phyloP scores from a whole-genome alignment of 2,797 vertebrate genomes.

The Tenualosa ilisha region DNA sequence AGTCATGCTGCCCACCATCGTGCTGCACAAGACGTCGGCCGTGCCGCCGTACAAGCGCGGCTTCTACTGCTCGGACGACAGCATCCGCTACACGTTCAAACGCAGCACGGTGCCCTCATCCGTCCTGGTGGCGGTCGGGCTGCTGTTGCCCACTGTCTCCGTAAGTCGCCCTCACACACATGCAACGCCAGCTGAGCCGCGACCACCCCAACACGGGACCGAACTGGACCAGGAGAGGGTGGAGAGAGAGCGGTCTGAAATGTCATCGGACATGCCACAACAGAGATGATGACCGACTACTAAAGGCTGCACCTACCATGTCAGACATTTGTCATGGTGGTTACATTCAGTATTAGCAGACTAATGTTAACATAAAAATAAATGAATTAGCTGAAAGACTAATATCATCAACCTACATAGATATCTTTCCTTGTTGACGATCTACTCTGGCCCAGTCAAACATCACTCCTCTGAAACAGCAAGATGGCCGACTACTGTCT shows the following conservation, averaged over 20 bases:
- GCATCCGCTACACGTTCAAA: conserved; percentile 73
- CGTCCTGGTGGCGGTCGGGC: conserved; percentile 74
- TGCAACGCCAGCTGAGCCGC: neutral
- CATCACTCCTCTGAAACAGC: neutral
- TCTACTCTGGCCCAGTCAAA: neutral
- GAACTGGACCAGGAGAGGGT: neutral
- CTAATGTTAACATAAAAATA: too few relatives aligned
- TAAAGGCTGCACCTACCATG: neutral
- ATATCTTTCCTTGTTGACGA: too few relatives aligned
- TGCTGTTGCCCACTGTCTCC: conserved; percentile 78
- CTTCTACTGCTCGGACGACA: conserved; percentile 93
- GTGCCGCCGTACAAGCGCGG: conserved; percentile 88
- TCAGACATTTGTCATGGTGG: conserved; percentile 11
- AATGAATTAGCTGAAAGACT: too few relatives aligned
- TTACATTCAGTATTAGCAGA: neutral
- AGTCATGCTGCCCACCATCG: conserved; percentile 80
- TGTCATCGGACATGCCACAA: neutral
- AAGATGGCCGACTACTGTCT: neutral
- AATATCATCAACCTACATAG: too few relatives aligned
- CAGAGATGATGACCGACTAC: neutral
- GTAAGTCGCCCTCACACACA: conserved; percentile 74
- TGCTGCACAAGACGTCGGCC: conserved; percentile 68
- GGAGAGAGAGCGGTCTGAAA: neutral
- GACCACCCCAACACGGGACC: neutral
- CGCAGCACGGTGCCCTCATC: conserved; percentile 77